Conservation (phyloP, 2,888 invertebrate species). For the Cantharis rustica region DNA sequence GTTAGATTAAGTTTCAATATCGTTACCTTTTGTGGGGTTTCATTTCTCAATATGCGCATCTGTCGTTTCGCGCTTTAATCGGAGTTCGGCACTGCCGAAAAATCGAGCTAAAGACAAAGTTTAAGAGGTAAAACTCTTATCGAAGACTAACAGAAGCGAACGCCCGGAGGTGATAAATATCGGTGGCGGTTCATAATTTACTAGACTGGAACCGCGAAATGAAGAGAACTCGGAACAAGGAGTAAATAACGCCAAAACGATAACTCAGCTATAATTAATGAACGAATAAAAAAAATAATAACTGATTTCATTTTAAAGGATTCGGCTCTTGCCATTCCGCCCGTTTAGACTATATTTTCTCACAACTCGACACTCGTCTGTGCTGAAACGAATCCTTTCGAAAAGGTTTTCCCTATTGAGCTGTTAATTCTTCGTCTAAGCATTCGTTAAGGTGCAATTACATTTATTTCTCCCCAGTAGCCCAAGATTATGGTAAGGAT, state of each 20-base stretch:
- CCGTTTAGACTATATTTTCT: neutral
- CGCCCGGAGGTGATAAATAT: neutral
- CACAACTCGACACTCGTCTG: neutral
- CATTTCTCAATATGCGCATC: neutral
- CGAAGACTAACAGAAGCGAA: neutral
- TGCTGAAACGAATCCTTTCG: neutral
- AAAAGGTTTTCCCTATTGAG: neutral
- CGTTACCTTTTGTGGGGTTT: neutral
- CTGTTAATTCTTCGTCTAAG: neutral
- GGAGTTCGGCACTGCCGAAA: neutral
- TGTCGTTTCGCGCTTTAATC: neutral
- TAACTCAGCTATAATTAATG: neutral
- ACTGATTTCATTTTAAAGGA: too few species aligned
- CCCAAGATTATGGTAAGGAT: neutral
- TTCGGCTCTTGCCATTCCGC: too few species aligned
- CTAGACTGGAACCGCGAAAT: neutral
- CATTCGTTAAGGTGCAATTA: neutral
- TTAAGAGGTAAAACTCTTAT: neutral
- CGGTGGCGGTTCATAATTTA: neutral
- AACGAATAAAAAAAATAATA: neutral
- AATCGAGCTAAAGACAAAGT: neutral
- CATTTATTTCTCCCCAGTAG: neutral
- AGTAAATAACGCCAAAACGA: neutral
- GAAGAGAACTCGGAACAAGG: neutral
- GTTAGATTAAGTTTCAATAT: conserved; percentile 2